These are phyloP conservation scores for Hermaeophaga mercurialis DNA, from an alignment of 2,888 invertebrate genomes.

Conservation along the genomic window DNA sequence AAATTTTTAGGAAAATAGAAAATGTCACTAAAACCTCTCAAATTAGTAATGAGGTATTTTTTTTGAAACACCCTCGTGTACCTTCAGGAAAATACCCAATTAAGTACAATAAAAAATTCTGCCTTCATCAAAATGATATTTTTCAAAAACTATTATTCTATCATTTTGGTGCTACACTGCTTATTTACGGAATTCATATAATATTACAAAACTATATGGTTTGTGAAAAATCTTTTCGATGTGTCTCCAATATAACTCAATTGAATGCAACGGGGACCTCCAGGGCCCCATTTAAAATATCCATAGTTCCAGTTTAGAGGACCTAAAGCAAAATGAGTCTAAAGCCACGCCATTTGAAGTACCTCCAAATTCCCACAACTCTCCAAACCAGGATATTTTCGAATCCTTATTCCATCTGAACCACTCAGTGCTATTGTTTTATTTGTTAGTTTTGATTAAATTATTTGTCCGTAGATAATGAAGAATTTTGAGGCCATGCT, in stretches of 20 bases:
- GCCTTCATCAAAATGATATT: neutral
- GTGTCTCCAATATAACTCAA: too few species aligned
- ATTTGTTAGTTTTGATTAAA: conserved; percentile 30
- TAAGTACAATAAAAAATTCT: neutral
- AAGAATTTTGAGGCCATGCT: conserved; percentile 40
- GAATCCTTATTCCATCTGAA: neutral
- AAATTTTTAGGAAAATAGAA: too few species aligned
- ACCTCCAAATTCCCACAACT: too few species aligned
- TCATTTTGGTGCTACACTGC: neutral
- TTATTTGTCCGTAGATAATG: conserved; percentile 30
- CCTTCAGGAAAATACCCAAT: neutral
- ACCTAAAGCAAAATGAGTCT: too few species aligned
- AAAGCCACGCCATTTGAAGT: too few species aligned
- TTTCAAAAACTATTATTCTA: neutral
- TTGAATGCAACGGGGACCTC: too few species aligned
- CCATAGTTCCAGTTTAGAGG: too few species aligned
- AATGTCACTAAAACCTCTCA: too few species aligned
- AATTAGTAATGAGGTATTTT: too few species aligned
- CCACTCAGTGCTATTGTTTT: conserved; percentile 20
- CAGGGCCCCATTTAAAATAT: too few species aligned
- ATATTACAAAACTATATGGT: conserved; percentile 5
- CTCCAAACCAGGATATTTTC: too few species aligned
- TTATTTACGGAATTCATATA: conserved; percentile 3
- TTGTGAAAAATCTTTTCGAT: conserved; percentile 13
- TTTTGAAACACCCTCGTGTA: neutral